These are phyloP conservation scores for Cryptocheilus praepositus DNA, from an alignment of 2,888 invertebrate species.

Conservation along the genomic window DNA sequence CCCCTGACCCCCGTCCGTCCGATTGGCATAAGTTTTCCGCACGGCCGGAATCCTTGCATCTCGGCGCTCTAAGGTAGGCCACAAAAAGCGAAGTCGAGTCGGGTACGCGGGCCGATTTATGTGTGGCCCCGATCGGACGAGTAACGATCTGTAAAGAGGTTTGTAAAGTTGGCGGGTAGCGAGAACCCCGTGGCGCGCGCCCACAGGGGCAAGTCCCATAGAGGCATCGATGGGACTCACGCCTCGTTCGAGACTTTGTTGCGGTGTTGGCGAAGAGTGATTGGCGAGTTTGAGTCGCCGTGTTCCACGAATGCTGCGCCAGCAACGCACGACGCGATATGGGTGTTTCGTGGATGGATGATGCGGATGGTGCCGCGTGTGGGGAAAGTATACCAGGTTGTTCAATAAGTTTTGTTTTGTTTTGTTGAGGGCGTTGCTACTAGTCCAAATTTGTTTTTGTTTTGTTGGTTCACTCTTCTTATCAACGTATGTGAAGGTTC, in stretches of 20 bases:
- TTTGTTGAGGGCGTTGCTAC: too few relatives aligned
- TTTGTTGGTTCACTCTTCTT: too few relatives aligned
- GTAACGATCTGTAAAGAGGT: conserved; percentile 74
- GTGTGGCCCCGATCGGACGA: conserved; percentile 69
- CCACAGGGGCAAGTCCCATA: conserved; percentile 36
- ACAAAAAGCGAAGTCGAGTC: conserved; percentile 5
- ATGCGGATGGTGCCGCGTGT: too few relatives aligned
- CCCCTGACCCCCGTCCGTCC: conserved; percentile 62
- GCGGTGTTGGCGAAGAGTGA: not conserved
- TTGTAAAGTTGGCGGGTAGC: conserved; percentile 71
- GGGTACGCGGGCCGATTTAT: conserved; percentile 63
- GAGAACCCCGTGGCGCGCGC: conserved; percentile 66
- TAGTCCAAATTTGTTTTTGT: too few relatives aligned
- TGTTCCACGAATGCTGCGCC: too few relatives aligned
- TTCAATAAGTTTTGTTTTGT: too few relatives aligned
- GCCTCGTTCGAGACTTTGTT: conserved; percentile 50
- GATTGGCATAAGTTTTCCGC: conserved; percentile 64
- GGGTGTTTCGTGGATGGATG: too few relatives aligned
- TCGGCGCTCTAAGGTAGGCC: not conserved
- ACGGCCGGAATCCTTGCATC: not conserved
- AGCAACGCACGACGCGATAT: too few relatives aligned
- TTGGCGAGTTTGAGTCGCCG: too few relatives aligned
- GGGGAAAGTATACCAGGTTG: too few relatives aligned
- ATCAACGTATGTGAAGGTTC: too few relatives aligned
- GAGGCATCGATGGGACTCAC: conserved; percentile 37